phyloP scores from a whole-genome alignment of 2,888 invertebrate species.

The Drosophila setosimentum region DNA sequence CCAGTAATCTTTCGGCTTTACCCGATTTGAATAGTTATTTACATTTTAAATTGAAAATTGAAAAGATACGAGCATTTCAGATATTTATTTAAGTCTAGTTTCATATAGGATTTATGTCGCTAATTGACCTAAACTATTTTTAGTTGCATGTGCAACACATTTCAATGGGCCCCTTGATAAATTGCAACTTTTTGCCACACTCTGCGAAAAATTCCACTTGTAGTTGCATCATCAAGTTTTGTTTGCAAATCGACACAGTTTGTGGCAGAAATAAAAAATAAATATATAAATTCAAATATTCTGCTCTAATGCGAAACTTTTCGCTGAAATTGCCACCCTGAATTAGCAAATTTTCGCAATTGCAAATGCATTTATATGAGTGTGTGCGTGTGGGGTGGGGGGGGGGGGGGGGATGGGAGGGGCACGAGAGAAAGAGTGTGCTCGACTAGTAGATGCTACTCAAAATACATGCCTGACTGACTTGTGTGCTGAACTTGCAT shows the following conservation, averaged over 20 bases:
- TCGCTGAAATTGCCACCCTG: background rate
- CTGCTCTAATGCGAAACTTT: background rate
- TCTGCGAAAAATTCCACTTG: background rate
- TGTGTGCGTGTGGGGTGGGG: background rate
- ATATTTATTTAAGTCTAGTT: background rate
- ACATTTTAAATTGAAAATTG: background rate
- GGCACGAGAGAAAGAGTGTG: no score
- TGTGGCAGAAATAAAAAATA: background rate
- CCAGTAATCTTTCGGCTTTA: background rate
- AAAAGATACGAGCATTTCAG: no score
- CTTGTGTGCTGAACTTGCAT: background rate
- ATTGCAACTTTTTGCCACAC: background rate
- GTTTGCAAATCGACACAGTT: background rate
- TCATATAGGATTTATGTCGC: background rate
- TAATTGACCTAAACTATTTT: background rate
- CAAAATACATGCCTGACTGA: background rate
- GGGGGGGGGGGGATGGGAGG: background rate
- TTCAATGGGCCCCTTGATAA: background rate
- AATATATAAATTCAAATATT: background rate
- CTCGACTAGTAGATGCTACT: background rate
- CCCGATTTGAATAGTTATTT: background rate
- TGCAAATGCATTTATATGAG: conserved; percentile 4
- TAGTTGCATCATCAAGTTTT: background rate
- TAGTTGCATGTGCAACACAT: background rate
- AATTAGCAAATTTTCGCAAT: conserved; percentile 4